Evolutionary conservation across 2,888 invertebrate species (phyloP), one percentile per base, ranked within the genome.

Genomic region (Steinernema scapterisci): DNA sequence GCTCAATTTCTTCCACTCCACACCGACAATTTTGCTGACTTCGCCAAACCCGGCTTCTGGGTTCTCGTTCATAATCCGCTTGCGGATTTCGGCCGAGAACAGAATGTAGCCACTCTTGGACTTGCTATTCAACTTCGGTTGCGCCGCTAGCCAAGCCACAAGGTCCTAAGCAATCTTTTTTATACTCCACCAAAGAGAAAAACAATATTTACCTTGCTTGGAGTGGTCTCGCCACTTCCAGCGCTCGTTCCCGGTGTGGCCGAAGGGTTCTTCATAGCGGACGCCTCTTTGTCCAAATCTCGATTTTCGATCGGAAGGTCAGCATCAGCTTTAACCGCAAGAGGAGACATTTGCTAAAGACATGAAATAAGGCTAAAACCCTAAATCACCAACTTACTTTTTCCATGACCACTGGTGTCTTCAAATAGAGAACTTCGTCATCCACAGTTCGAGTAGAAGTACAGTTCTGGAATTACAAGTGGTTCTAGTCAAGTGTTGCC

Each of bases 71-170:
- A 95, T 93, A 80, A 97, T 94, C 73, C 92, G 92, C 88, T 95
- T 95, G 74, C 99, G 91, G 70, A 95, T 93, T 90, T 99, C 97
- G 87, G 96, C 94, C 52, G 97, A 96, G 90, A 96, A 99, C 77
- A 99, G 91, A 83, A 99, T 97, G 90, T 99, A 99, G 9, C 97
- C 97, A 77, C 96, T 97, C 74, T 88, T 88, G 73, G 85, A 85
- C 70, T 88, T 87, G 48, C 84, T 80, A 44, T 84, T 84, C 70
- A 85, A 75, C 73, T 86, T 86, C 23, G 85, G 85, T 75, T 86
- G 86, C 27, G 75, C 54, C 11, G 83, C 81, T 23, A 85, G 79
- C 85, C 86, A 85, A 38, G 79, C 48, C n/a, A 51, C 73, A 44
- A 73, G 56, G 19, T 73, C 76, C 78, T 74, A 51, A n/a, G 70